Conservation (phyloP, 1,140 invertebrate species). For the Pseudomyrmex dendroicus region DNA sequence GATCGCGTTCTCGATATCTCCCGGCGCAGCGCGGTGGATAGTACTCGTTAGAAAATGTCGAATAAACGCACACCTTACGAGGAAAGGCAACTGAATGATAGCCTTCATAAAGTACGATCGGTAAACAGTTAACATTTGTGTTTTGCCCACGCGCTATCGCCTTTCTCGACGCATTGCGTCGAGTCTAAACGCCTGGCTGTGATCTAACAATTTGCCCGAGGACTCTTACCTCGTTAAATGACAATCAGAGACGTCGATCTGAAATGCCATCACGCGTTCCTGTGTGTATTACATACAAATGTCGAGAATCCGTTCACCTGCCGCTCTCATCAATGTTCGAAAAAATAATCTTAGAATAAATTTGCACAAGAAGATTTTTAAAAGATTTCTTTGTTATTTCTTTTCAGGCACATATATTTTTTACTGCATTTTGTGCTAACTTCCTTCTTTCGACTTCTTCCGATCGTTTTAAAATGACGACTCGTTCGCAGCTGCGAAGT, state of each 20-base stretch:
- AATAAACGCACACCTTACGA: constrained; percentile 71
- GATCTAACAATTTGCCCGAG: constrained; percentile 80
- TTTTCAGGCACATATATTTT: not conserved
- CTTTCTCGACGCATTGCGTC: constrained; percentile 42
- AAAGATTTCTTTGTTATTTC: too few species aligned
- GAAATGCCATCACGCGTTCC: constrained; percentile 73
- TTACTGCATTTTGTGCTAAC: not conserved
- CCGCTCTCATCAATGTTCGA: not conserved
- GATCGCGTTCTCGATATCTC: constrained; percentile 53
- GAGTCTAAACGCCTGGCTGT: constrained; percentile 48
- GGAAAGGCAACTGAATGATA: constrained; percentile 68
- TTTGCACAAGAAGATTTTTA: too few species aligned
- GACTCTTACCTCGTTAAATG: constrained; percentile 83
- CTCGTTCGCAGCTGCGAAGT: not conserved
- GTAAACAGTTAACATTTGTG: constrained; percentile 82
- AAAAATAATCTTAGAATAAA: not conserved
- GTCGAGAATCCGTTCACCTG: constrained; percentile 44
- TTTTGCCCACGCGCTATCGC: constrained; percentile 74
- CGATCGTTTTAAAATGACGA: not conserved
- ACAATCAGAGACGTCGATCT: constrained; percentile 81
- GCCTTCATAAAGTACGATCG: constrained; percentile 82
- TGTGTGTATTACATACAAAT: constrained; percentile 29
- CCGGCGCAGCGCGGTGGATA: constrained; percentile 1
- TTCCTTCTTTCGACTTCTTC: not conserved
- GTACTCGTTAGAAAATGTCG: constrained; percentile 78